Conservation (phyloP, 2,888 invertebrate species). For the Troides helena region DNA sequence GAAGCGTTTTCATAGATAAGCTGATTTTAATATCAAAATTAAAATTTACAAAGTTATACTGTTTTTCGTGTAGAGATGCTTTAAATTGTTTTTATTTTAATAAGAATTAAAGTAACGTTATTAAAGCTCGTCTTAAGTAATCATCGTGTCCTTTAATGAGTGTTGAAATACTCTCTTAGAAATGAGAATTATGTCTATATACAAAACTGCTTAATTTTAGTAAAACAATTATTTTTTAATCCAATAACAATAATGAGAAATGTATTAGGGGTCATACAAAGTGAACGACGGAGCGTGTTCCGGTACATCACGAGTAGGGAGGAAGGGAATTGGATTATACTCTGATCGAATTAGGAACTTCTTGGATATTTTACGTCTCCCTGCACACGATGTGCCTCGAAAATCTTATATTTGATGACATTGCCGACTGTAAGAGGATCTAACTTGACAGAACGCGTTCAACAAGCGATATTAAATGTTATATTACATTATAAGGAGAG, state of each 20-base stretch:
- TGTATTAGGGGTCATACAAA: not conserved
- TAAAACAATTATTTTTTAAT: no score
- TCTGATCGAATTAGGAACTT: constrained; percentile 70
- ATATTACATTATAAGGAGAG: not conserved
- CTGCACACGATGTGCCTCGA: constrained; percentile 47
- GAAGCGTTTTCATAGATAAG: not conserved
- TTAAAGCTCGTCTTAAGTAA: no score
- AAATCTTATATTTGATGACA: constrained; percentile 45
- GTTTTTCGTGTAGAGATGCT: no score
- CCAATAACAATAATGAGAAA: not conserved
- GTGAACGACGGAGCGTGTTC: not conserved
- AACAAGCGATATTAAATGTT: constrained; percentile 20
- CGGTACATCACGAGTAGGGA: constrained; percentile 32
- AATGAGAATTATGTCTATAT: no score
- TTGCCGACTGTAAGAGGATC: constrained; percentile 37
- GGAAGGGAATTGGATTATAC: constrained; percentile 65
- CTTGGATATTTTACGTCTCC: constrained; percentile 60
- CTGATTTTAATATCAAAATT: not conserved
- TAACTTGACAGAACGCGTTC: constrained; percentile 22
- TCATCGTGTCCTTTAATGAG: no score
- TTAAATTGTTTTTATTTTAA: no score
- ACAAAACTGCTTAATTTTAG: no score
- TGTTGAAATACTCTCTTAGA: no score
- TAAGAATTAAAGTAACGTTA: no score
- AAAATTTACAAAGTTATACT: no score